Base-by-base conservation (phyloP, 1,140 invertebrate species). In the Drosophila melanica region DNA sequence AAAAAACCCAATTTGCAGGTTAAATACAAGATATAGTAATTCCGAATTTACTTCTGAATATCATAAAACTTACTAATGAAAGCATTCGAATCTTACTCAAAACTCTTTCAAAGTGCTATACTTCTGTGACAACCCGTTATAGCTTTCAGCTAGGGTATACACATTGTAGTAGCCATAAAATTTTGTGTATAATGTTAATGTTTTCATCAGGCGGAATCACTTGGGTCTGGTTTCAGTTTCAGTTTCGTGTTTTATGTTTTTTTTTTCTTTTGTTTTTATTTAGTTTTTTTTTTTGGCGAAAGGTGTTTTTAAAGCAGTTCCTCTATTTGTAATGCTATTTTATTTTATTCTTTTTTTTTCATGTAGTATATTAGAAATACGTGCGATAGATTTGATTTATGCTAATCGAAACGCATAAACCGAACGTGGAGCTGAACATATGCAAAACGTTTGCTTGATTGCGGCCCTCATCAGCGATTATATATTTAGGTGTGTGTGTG, bases 121-220 rank as follows among this genome's bases (percentile, higher is more conserved):
- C n/a, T n/a, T 23, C 20, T 0, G 9, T 35, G 7, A 35, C 33
- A 1, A 35, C 7, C 9, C 33, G 33, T 10, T 2, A 35, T 33
- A 16, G 1, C 6, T 23, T 33, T 2, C 0, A 1, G n/a, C 1
- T 20, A 60, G 58, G 3, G 58, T 20, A 81, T 37, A 77, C 74
- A 70, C 77, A 79, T 79, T 87, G 75, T 85, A 85, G 81, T 86
- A 86, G 81, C 82, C 48, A 86, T 87, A 86, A 87, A 86, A 77
- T 75, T 51, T 74, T 57, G 66, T 50, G 66, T 79, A 84, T 77
- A 84, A 85, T 80, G 73, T 87, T 86, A 86, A 86, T 86, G 81
- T 86, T 86, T 86, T 86, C 81, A 86, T 86, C 82, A 81, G 75
- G 44, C 82, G 47, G 45, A 69, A 62, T 74, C 55, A 59, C 50